Percentiles rank a stretch among this genome's conserved stretches.
Evolutionary conservation across 2,888 invertebrate genomes (phyloP).

Genomic region (Isotomurus palustris): DNA sequence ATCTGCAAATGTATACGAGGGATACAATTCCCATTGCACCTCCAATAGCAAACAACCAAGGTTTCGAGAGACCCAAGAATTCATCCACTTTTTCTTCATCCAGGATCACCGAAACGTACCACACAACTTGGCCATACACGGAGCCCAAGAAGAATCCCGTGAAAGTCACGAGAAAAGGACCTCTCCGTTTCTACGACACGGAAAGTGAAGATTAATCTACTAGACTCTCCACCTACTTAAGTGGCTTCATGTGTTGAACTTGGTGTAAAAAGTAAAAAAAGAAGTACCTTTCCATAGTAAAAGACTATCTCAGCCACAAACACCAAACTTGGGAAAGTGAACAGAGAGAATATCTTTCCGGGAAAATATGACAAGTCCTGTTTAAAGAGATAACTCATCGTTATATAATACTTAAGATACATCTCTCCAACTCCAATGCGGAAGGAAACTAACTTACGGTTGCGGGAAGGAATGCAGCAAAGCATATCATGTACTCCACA

Average conservation of each 20-base stretch:
- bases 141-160: conserved; percentile 8
- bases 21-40: neutral
- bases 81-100: conserved; percentile 1
- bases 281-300: conserved; percentile 7
- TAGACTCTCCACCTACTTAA: neutral
- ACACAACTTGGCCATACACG: conserved; percentile 3
- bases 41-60: neutral
- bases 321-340: conserved; percentile 8
- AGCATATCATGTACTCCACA: neutral
- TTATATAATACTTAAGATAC: neutral
- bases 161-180: conserved; percentile 9
- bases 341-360: conserved; percentile 5
- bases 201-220: neutral
- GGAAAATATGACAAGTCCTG: conserved; percentile 6
- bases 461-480: conserved; percentile 2
- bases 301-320: conserved; percentile 6
- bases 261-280: no score
- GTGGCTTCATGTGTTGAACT: no score
- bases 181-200: conserved; percentile 1
- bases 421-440: neutral
- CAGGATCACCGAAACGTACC: conserved; percentile 1
- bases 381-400: neutral
- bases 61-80: neutral
- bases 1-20: neutral
- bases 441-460: neutral